phyloP scores from a whole-genome alignment of 2,113 vertebrate species.

The Ramphastos sulfuratus region DNA sequence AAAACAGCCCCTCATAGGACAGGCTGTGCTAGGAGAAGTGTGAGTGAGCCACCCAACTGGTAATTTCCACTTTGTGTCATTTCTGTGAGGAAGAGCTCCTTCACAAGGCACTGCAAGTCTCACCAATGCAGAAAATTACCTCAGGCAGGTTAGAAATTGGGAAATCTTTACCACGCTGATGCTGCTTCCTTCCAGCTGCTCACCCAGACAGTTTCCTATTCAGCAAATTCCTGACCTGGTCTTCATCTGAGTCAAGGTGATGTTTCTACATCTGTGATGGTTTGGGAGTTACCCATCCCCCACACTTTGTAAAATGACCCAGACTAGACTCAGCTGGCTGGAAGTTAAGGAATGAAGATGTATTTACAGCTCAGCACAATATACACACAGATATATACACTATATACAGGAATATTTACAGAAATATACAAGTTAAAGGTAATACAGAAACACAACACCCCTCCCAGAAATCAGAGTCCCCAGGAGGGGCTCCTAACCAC shows the following conservation, averaged over 20 bases:
- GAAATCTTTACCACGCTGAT: background rate
- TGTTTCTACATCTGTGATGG: background rate
- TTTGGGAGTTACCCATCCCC: too few species aligned
- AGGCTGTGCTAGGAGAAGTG: background rate
- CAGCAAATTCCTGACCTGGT: background rate
- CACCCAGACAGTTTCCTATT: background rate
- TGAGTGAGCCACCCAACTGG: background rate
- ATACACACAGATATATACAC: too few species aligned
- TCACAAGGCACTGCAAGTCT: background rate
- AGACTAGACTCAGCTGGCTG: too few species aligned
- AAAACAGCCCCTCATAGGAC: background rate
- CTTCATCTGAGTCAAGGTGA: background rate
- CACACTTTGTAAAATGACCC: too few species aligned
- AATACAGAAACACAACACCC: too few species aligned
- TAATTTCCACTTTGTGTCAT: background rate
- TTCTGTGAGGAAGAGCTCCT: background rate
- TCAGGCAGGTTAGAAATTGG: background rate
- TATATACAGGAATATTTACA: too few species aligned
- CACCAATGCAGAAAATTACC: background rate
- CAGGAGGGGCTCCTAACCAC: too few species aligned
- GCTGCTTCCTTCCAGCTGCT: background rate
- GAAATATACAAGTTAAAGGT: too few species aligned
- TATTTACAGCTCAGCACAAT: too few species aligned
- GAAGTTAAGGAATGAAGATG: too few species aligned
- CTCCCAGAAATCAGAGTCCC: too few species aligned